Conservation (phyloP, 2,888 invertebrate genomes). For the Aleiodes alternator region DNA sequence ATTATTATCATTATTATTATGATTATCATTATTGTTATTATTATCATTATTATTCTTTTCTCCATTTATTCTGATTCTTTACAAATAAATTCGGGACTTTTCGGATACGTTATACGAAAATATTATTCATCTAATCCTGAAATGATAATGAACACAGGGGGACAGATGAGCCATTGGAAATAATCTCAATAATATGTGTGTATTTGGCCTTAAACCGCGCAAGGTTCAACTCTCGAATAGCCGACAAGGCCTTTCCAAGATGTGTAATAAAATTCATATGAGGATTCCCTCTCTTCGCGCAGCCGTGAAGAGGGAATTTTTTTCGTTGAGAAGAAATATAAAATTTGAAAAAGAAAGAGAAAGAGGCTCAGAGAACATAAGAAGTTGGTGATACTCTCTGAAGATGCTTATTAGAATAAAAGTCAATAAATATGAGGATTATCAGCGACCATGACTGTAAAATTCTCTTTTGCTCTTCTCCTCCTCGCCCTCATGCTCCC, state of each 20-base stretch:
- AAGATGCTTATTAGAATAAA: constrained; percentile 59
- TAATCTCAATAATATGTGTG: constrained; percentile 32
- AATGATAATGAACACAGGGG: constrained; percentile 30
- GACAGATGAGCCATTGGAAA: constrained; percentile 3
- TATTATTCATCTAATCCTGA: constrained; percentile 33
- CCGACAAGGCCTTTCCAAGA: constrained; percentile 14
- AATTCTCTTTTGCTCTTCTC: constrained; percentile 51
- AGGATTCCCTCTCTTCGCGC: background rate
- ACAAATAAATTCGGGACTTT: background rate
- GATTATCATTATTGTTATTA: too few species aligned
- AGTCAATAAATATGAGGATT: constrained; percentile 69
- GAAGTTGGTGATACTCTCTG: constrained; percentile 40
- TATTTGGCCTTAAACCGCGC: constrained; percentile 22
- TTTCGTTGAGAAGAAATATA: background rate
- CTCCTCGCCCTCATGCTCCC: constrained; percentile 40
- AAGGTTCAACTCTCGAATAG: constrained; percentile 13
- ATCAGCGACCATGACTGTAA: constrained; percentile 60
- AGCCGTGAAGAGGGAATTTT: background rate
- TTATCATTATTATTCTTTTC: background rate
- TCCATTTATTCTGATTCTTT: background rate
- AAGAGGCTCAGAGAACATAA: constrained; percentile 9
- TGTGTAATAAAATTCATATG: constrained; percentile 39
- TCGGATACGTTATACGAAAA: constrained; percentile 4
- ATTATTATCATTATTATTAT: background rate
- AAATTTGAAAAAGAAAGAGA: constrained; percentile 1